These are phyloP conservation scores for Muscicapa comitata DNA, from an alignment of 2,797 vertebrate genomes.

Conservation along the genomic window DNA sequence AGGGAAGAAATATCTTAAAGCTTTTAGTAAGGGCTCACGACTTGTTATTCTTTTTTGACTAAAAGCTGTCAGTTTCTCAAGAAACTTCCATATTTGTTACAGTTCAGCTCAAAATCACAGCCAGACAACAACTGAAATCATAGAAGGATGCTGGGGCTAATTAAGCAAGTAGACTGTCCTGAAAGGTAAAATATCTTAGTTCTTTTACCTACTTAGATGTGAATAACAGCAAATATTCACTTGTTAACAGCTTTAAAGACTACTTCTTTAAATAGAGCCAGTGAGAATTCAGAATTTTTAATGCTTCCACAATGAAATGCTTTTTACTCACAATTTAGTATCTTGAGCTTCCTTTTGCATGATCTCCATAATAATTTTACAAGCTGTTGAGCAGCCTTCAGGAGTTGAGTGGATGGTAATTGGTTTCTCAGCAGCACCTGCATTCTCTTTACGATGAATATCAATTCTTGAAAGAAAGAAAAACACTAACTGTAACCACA, in stretches of 20 bases:
- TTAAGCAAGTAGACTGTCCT: not conserved
- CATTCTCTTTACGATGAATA: conserved; percentile 98
- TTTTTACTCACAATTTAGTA: conserved; percentile 93
- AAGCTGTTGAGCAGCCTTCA: conserved; percentile 93
- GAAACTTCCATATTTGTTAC: not conserved
- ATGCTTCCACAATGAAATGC: not conserved
- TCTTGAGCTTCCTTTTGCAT: conserved; percentile 99
- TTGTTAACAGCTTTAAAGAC: not conserved
- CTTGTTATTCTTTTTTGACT: not conserved
- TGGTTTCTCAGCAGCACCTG: conserved; percentile 96
- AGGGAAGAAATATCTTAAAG: not conserved
- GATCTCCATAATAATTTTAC: conserved; percentile 97
- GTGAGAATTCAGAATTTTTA: not conserved
- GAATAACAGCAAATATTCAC: not conserved
- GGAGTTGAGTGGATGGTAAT: conserved; percentile 98
- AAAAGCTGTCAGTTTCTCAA: not conserved
- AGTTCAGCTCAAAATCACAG: not conserved
- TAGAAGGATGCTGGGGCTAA: not conserved
- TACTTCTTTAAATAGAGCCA: not conserved
- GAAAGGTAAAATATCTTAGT: not conserved
- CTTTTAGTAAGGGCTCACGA: not conserved
- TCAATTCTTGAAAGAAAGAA: conserved; percentile 84
- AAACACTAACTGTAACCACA: not conserved
- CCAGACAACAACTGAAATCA: not conserved
- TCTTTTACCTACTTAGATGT: not conserved